Evolutionary conservation across 2,113 vertebrate genomes (phyloP).

Genomic region (Oenanthe oenanthe): DNA sequence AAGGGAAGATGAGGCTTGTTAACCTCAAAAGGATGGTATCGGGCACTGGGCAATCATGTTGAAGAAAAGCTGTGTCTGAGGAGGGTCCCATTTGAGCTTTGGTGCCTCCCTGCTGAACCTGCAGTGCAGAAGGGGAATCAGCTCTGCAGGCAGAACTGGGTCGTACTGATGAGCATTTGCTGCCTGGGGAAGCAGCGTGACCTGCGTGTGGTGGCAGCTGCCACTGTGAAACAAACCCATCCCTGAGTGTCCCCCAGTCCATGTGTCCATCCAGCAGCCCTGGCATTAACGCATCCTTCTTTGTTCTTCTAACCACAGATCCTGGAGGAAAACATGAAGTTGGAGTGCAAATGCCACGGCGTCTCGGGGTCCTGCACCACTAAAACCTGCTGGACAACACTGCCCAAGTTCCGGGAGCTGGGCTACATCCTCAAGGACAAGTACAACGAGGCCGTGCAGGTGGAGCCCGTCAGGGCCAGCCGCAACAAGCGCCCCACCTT

Average conservation of each 20-base stretch:
- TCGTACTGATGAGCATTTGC: neutral
- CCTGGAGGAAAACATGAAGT: constrained; percentile 91
- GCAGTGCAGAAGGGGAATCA: neutral
- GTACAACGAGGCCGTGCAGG: constrained; percentile 92
- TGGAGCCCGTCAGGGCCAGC: constrained; percentile 92
- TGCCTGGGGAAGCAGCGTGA: neutral
- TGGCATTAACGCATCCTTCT: neutral
- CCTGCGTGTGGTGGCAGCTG: neutral
- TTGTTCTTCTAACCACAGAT: constrained; percentile 76
- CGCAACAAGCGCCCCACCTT: constrained; percentile 95
- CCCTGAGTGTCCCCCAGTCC: neutral
- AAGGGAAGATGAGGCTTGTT: neutral
- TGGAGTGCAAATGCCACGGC: constrained; percentile 94
- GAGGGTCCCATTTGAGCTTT: neutral
- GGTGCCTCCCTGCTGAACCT: neutral
- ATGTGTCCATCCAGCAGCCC: neutral
- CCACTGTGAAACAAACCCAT: neutral
- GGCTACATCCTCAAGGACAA: constrained; percentile 97
- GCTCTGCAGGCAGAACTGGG: neutral
- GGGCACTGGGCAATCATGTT: fast-evolving
- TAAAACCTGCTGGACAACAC: constrained; percentile 98
- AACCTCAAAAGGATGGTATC: neutral
- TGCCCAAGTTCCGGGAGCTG: constrained; percentile 96
- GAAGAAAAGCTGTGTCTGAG: neutral
- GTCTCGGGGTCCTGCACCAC: constrained; percentile 97